Base-by-base conservation (phyloP, 1,140 invertebrate genomes). In the Nymphalis io region DNA sequence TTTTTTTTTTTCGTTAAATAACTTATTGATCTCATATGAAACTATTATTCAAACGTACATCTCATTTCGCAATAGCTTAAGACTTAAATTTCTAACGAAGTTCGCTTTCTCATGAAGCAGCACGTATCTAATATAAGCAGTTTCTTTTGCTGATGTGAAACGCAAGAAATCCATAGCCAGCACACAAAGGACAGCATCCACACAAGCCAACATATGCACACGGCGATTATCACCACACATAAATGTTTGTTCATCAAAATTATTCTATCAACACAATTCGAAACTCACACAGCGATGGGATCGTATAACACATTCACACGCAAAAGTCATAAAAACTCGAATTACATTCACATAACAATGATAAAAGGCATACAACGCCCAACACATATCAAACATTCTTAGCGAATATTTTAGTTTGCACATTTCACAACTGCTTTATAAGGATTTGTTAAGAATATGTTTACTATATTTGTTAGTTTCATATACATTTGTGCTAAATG, bases 141-240 rank as follows among this genome's bases (percentile, higher is more conserved):
- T 71, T 71, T 66, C 61, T 71, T 70, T 61, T 27, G 58, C 57
- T 38, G 69, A 66, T 71, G 59, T 68, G 72, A 60, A 59, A 53
- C 40, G 48, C 60, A 61, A 51, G 20, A 16, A 62, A 48, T 51
- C 11, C n/a, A 53, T 20, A 53, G 20, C 11, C 48, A 11, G 20
- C 18, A 53, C 8, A 21, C 6, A 53, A 44, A 15, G n/a, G 13
- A 53, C 48, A 53, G 48, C 48, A 21, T 53, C 20, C 20, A 21
- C 48, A 53, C 18, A 21, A 21, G 8, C 12, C 8, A 21, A 13
- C 6, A 21, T 18, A 18, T 10, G 6, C n/a, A 48, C 46, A 48
- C 15, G 6, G 18, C 8, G 46, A 48, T 48, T 5, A 42, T 8
- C n/a, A 13, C 3, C 8, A 48, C 3, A 48, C 40, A n/a, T 42